Evolutionary conservation across 2,888 invertebrate species (phyloP), one percentile per base, ranked within the genome.

Genomic region (Rhabditoides inermis): DNA sequence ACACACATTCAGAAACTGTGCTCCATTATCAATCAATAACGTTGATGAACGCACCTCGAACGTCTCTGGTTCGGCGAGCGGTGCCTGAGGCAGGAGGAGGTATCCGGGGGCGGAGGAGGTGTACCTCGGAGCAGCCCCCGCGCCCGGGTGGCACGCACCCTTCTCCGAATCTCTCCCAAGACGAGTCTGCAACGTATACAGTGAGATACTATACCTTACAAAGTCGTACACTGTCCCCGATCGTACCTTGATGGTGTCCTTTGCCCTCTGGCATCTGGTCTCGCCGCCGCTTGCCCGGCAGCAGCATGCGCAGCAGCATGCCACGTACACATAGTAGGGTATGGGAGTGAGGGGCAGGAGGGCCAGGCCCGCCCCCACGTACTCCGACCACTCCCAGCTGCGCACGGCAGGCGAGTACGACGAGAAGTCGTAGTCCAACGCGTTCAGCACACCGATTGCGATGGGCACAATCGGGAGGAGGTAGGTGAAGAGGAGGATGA

Each of bases 41-140:
- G n/a, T n/a, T n/a, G n/a, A n/a, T n/a, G n/a, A n/a, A n/a, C n/a
- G n/a, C n/a, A n/a, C n/a, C n/a, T n/a, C 61, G 40, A 65, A 66
- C 30, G 60, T 60, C 51, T 70, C 70, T 5, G 70, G 69, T 37
- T 70, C 71, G 44, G 71, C 71, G 7, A 72, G 61, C 0, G 72
- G 72, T 20, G 72, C 75, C 49, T 70, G 69, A 12, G 76, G 70
- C 25, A 76, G 65, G 2, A 76, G 61, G 35, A 69, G 62, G 54
- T 77, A 76, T n/a, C 75, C 76, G 6, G 74, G 73, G 22, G 73
- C 69, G 20, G 69, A 56, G 28, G 64, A 53, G 0, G 68, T 63
- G 60, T 72, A 74, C 27, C 70, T 44, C 0, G 70, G 72, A 6
- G 67, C 57, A 18, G 61, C 57, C 20, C 57, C 55, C 5, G 52